Evolutionary conservation across 2,888 invertebrate genomes (phyloP).

Genomic region (Ecdyonurus torrentis): DNA sequence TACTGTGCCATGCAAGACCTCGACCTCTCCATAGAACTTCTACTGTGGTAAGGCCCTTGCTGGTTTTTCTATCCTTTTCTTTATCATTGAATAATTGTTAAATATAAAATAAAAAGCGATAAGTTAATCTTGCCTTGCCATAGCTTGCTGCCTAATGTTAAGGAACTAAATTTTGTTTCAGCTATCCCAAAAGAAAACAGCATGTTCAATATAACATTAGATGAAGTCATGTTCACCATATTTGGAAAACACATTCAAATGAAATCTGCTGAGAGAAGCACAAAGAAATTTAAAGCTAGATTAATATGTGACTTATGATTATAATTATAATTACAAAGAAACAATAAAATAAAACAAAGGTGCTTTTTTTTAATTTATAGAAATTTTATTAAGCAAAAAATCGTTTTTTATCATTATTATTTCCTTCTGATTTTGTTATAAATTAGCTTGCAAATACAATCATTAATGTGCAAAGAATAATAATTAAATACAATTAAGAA

Average conservation of each 20-base stretch:
- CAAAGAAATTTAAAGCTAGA: constrained; percentile 57
- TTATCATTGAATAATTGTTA: too few species aligned
- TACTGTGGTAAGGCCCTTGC: too few species aligned
- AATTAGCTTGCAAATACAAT: too few species aligned
- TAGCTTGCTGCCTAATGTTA: too few species aligned
- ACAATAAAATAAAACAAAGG: not conserved
- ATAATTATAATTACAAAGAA: too few species aligned
- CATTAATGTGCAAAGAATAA: not conserved
- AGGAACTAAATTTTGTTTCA: constrained; percentile 32
- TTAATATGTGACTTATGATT: not conserved
- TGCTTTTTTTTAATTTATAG: not conserved
- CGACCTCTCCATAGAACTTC: too few species aligned
- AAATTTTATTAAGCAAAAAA: not conserved
- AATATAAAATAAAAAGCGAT: too few species aligned
- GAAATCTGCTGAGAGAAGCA: constrained; percentile 62
- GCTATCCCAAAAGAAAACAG: constrained; percentile 65
- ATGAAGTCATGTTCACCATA: constrained; percentile 43
- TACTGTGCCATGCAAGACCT: too few species aligned
- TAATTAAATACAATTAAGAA: too few species aligned
- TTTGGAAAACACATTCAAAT: constrained; percentile 68
- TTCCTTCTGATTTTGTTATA: not conserved
- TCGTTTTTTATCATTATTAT: not conserved
- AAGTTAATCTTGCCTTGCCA: too few species aligned
- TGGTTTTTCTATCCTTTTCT: too few species aligned
- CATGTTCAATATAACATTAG: constrained; percentile 53